phyloP scores from a whole-genome alignment of 2,888 invertebrate genomes.

The Orthosia gothica region DNA sequence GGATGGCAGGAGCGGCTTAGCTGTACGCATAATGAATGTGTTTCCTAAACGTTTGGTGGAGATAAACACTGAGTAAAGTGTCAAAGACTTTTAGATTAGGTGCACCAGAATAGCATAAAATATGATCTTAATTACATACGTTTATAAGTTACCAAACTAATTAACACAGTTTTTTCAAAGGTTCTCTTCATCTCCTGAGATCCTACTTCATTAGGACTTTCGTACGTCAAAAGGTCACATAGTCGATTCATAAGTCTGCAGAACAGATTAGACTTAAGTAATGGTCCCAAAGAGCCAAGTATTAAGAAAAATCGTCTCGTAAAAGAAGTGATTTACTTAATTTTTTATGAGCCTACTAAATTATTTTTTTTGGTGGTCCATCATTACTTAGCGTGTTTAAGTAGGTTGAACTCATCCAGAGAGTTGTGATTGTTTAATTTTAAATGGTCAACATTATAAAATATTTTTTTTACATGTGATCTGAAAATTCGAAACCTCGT shows the following conservation, averaged over 20 bases:
- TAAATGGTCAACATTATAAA: neutral
- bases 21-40: too few species aligned
- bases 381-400: neutral
- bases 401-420: neutral
- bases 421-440: neutral
- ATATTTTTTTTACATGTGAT: too few species aligned
- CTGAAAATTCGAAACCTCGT: too few species aligned
- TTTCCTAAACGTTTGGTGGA: too few species aligned
- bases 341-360: constrained; percentile 18
- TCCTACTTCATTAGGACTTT: constrained; percentile 42
- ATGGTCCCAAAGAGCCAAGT: constrained; percentile 41
- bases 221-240: constrained; percentile 45
- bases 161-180: constrained; percentile 36
- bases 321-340: constrained; percentile 27
- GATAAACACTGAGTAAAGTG: neutral
- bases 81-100: neutral
- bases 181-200: constrained; percentile 35
- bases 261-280: constrained; percentile 54
- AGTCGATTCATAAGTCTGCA: constrained; percentile 48
- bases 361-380: neutral
- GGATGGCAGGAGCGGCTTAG: too few species aligned
- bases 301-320: constrained; percentile 37
- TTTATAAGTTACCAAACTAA: constrained; percentile 39
- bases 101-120: neutral
- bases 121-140: constrained; percentile 3